Evolutionary conservation across 2,797 vertebrate genomes (phyloP), one percentile per base, ranked within the genome.

Genomic region (Characodon lateralis): DNA sequence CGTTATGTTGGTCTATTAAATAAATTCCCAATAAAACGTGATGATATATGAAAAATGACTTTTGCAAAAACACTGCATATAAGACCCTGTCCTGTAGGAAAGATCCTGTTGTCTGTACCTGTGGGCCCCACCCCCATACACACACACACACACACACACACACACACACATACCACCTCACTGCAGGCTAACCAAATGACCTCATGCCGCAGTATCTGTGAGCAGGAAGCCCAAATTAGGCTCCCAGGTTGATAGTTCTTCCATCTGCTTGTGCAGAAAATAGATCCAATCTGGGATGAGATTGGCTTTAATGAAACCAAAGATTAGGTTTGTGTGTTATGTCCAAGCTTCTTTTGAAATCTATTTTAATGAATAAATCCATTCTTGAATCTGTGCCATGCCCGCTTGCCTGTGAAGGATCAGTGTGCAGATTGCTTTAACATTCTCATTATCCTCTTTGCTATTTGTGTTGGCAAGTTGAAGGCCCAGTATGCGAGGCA

Each of bases 301-400:
- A 93, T 91, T 88, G 85, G 82, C 88, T 92, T 87, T 92, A 93
- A 91, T 93, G 86, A 93, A 95, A 93, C 90, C 83, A 91, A 92
- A 91, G 88, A 94, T 93, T 94, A 89, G 83, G 90, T 90, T 87
- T 93, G 70, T 77, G 82, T 91, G 80, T 83, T 91, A 90, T 89
- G 81, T 90, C 88, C 79, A 88, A 89, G 84, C 87, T 88, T 84
- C 77, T 80, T 76, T 74, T 77, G 50, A 74, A 85, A 89, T 88
- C 84, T 88, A 87, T 89, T 91, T 92, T 88, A 92, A 92, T 89
- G 86, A 92, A 89, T 85, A 90, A 92, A 93, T 94, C 88, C 87
- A 89, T 93, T 92, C 93, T 91, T 91, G 89, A 91, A 83, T 73
- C 79, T 13, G 66, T 79, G 90, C 91, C 89, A 90, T 70, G 83